phyloP scores from a whole-genome alignment of 2,113 vertebrate species.

The Colossoma macropomum region DNA sequence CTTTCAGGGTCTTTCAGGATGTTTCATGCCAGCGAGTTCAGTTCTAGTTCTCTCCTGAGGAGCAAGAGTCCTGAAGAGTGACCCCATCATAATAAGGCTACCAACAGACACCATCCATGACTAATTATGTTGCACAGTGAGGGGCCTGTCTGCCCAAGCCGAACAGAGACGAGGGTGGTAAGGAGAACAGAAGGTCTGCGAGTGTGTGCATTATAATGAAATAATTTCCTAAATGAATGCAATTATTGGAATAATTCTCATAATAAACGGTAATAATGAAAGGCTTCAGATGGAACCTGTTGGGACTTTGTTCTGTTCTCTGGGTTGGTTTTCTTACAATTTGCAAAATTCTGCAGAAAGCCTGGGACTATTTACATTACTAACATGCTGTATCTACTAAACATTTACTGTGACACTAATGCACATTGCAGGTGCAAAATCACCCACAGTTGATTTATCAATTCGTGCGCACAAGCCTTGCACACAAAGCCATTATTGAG shows the following conservation, averaged over 20 bases:
- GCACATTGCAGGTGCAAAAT: too few species aligned
- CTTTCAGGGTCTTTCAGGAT: slow-evolving; percentile 9
- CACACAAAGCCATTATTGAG: too few species aligned
- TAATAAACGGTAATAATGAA: not conserved
- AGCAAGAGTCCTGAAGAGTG: slow-evolving; percentile 4
- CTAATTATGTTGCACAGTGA: slow-evolving; percentile 61
- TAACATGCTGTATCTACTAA: too few species aligned
- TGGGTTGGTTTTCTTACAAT: not conserved
- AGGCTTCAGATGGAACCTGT: not conserved
- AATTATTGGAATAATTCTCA: not conserved
- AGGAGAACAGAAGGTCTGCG: slow-evolving; percentile 1
- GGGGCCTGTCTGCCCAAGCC: slow-evolving; percentile 37
- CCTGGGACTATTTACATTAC: not conserved
- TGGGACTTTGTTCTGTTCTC: not conserved
- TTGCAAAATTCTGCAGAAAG: not conserved
- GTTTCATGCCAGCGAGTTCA: not conserved
- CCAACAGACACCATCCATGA: slow-evolving; percentile 52
- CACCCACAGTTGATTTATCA: too few species aligned
- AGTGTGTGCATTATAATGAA: not conserved
- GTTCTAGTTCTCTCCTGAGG: not conserved
- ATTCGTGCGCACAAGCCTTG: too few species aligned
- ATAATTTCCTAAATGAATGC: not conserved
- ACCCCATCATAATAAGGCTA: slow-evolving; percentile 50
- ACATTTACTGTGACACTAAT: too few species aligned
- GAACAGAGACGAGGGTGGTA: slow-evolving; percentile 22